Base-by-base conservation (phyloP, 2,888 invertebrate species). In the Diaprepes abbreviatus region DNA sequence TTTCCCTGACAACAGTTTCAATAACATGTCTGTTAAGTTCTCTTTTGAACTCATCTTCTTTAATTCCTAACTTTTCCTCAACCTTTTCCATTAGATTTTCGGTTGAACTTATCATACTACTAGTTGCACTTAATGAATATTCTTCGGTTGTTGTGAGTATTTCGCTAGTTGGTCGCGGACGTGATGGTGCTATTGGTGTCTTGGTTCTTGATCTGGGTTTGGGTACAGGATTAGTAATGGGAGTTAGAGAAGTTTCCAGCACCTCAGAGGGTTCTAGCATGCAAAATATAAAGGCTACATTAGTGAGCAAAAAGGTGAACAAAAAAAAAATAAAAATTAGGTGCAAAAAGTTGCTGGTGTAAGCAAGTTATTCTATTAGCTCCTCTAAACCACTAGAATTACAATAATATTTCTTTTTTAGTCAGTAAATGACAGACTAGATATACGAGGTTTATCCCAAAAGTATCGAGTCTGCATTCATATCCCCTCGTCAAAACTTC, bases 261-360 rank as follows among this genome's bases (percentile, higher is more conserved):
- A 75, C 73, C 76, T 74, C 71, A 60, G 75, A 72, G 72, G 77
- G 71, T 74, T 77, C 80, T 81, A 78, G 75, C 81, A 81, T 82
- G 81, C 80, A 81, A 80, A 73, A 73, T 72, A 72, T 69, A 70
- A 69, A 58, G 57, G 57, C 59, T 16, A 33, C 19, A 64, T 69
- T 69, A 70, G 65, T 55, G 52, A 33, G 58, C 69, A 58, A 70
- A 50, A 55, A 36, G 52, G 17, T 57, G 16, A 12, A 17, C 31
- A 19, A 36, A 65, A 48, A 36, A 36, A 33, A n/a, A 16, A 66
- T 33, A 65, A 69, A 17, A 14, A n/a, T n/a, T 35, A 24, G 9
- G 35, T 35, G 48, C 16, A 45, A 45, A 35, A 55, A 21, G 4
- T 21, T 14, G 24, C n/a, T 6, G 35, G 50, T 50, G 10, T 16